phyloP scores from a whole-genome alignment of 2,797 vertebrate genomes.

The Gymnothorax reevesii region DNA sequence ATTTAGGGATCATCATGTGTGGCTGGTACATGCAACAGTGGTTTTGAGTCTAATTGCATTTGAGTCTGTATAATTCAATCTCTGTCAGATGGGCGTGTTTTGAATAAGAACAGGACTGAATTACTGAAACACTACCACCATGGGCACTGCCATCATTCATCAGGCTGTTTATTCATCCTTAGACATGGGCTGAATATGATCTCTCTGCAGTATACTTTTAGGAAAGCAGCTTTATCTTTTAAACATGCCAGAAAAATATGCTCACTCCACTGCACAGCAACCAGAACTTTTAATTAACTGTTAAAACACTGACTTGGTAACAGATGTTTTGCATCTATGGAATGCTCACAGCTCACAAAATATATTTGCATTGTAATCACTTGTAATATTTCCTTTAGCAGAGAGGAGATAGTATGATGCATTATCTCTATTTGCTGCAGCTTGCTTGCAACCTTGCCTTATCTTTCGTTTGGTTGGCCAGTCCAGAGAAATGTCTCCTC shows the following conservation, averaged over 20 bases:
- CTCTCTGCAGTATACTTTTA: neutral
- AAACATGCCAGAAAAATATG: neutral
- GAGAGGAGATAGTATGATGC: too few species aligned
- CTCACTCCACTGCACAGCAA: neutral
- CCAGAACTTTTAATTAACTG: neutral
- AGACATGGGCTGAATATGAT: neutral
- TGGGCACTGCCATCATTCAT: too few species aligned
- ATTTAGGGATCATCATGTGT: neutral
- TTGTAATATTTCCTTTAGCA: too few species aligned
- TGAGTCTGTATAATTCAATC: neutral
- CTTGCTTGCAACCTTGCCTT: too few species aligned
- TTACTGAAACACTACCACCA: neutral
- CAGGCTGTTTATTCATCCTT: too few species aligned
- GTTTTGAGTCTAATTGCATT: neutral
- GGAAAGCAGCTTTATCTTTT: neutral
- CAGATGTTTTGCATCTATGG: neutral
- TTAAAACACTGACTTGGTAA: neutral
- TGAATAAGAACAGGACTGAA: neutral
- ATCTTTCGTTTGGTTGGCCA: too few species aligned
- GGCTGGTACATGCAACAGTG: neutral
- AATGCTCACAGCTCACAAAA: too few species aligned
- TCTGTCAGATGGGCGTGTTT: neutral
- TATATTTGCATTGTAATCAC: too few species aligned
- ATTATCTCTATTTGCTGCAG: too few species aligned
- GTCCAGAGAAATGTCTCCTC: too few species aligned